phyloP scores from a whole-genome alignment of 1,140 invertebrate genomes.

The Rhyzopertha dominica region DNA sequence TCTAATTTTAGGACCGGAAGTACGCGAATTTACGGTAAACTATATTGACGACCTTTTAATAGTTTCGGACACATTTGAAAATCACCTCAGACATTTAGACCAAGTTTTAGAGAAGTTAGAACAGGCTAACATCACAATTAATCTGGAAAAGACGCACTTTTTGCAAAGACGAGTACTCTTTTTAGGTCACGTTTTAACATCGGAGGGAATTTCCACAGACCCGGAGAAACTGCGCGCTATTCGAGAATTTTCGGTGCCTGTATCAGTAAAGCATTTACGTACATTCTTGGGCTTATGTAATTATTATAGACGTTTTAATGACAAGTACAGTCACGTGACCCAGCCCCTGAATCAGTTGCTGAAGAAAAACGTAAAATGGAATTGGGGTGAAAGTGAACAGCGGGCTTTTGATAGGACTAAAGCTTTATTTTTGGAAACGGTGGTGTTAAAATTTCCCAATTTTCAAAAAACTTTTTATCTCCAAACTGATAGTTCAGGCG shows the following conservation, averaged over 20 bases:
- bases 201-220: constrained; percentile 34
- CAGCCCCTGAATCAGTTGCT: constrained; percentile 32
- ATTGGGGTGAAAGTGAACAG: constrained; percentile 6
- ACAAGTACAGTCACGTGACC: constrained; percentile 22
- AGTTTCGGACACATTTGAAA: constrained; percentile 19
- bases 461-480: constrained; percentile 27
- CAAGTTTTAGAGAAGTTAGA: constrained; percentile 21
- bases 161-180: constrained; percentile 28
- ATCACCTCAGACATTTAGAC: constrained; percentile 31
- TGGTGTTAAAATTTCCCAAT: constrained; percentile 29
- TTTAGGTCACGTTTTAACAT: constrained; percentile 34
- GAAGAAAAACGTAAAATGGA: constrained; percentile 19
- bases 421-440: constrained; percentile 21
- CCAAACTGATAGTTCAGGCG: constrained; percentile 31
- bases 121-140: constrained; percentile 26
- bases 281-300: constrained; percentile 40
- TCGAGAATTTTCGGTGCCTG: constrained; percentile 31
- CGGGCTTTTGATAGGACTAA: constrained; percentile 12
- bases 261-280: constrained; percentile 36
- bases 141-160: constrained; percentile 34
- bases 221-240: constrained; percentile 35
- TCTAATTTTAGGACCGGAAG: constrained; percentile 24
- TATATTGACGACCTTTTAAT: constrained; percentile 29
- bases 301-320: constrained; percentile 40
- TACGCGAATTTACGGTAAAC: constrained; percentile 17